phyloP scores from a whole-genome alignment of 2,888 invertebrate genomes.

The Tillus elongatus region DNA sequence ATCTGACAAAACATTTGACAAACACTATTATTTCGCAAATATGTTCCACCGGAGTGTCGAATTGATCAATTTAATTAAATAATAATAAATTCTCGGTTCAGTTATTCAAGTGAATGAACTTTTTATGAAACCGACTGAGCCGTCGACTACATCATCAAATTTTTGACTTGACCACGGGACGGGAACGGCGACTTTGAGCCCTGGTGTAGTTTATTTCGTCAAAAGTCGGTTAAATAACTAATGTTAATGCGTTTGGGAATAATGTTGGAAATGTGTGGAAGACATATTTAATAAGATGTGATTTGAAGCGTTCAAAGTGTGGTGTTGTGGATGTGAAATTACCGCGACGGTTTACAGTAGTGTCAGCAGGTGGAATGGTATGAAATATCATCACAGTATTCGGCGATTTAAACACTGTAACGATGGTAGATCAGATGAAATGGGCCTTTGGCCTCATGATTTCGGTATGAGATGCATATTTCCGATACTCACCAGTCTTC shows the following conservation, averaged over 20 bases:
- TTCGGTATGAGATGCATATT: slow-evolving; percentile 60
- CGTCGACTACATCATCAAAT: slow-evolving; percentile 39
- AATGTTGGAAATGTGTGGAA: slow-evolving; percentile 25
- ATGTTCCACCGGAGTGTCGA: too few relatives aligned
- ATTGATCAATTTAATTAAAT: too few relatives aligned
- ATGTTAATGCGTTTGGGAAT: slow-evolving; percentile 16
- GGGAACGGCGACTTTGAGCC: not conserved
- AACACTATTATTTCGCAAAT: too few relatives aligned
- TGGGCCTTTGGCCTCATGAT: slow-evolving; percentile 40
- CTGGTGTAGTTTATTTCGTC: too few relatives aligned
- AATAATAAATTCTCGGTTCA: too few relatives aligned
- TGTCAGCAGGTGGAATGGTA: slow-evolving; percentile 34
- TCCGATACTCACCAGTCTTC: slow-evolving; percentile 44
- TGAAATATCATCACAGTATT: slow-evolving; percentile 28
- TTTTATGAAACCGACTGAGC: slow-evolving; percentile 34
- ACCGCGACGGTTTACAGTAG: slow-evolving; percentile 9
- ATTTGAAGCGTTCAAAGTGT: slow-evolving; percentile 22
- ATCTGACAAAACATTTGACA: too few relatives aligned
- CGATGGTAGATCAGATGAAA: slow-evolving; percentile 43
- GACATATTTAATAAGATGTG: slow-evolving; percentile 22
- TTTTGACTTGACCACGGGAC: slow-evolving; percentile 32
- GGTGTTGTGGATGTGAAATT: slow-evolving; percentile 29
- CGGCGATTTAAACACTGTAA: slow-evolving; percentile 43
- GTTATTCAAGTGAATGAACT: slow-evolving; percentile 35
- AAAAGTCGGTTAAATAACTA: slow-evolving; percentile 28